Conservation (phyloP, 2,888 invertebrate species). For the Congeria kusceri region DNA sequence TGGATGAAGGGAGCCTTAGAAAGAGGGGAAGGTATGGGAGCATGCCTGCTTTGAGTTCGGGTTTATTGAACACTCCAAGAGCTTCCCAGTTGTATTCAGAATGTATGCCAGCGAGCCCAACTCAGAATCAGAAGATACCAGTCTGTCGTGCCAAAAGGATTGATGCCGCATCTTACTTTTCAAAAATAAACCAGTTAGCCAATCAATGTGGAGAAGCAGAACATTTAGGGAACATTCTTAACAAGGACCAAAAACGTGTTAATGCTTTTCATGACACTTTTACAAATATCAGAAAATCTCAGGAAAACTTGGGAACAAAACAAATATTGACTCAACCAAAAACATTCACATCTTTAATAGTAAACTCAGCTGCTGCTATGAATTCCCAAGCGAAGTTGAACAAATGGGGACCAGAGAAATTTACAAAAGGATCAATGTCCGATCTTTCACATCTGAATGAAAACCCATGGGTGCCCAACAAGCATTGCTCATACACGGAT, state of each 20-base stretch:
- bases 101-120: conserved; percentile 37
- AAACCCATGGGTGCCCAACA: conserved; percentile 74
- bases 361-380: conserved; percentile 48
- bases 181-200: conserved; percentile 28
- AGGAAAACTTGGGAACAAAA: conserved; percentile 57
- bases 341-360: conserved; percentile 60
- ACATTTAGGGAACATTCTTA: conserved; percentile 31
- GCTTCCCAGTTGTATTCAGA: conserved; percentile 42
- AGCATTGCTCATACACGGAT: conserved; percentile 55
- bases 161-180: conserved; percentile 63
- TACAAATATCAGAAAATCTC: conserved; percentile 61
- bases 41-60: conserved; percentile 69
- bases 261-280: conserved; percentile 73
- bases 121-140: conserved; percentile 27
- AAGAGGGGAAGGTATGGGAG: conserved; percentile 68
- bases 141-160: conserved; percentile 49
- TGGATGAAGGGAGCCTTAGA: conserved; percentile 39
- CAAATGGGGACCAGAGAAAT: conserved; percentile 67
- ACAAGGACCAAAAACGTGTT: conserved; percentile 62
- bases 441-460: conserved; percentile 70
- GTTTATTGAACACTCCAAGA: conserved; percentile 41
- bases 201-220: conserved; percentile 10
- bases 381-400: conserved; percentile 65
- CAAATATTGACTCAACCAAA: conserved; percentile 61
- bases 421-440: conserved; percentile 67